Conservation (phyloP, 1,140 invertebrate species). For the Ips typographus region DNA sequence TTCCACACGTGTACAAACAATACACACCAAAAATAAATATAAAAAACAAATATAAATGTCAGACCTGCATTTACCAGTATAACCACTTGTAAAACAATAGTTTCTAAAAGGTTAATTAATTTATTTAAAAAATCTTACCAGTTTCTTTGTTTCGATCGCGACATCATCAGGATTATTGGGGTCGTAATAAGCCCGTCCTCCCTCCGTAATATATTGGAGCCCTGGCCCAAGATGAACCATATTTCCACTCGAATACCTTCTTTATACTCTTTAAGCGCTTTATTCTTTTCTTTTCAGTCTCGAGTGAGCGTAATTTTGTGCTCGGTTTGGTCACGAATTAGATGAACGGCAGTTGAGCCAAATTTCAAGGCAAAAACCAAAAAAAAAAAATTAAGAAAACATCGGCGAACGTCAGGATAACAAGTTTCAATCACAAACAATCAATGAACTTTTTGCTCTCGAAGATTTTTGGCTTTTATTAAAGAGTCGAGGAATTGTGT, state of each 20-base stretch:
- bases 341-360: not conserved
- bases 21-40: no score
- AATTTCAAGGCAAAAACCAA: no score
- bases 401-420: not conserved
- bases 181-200: constrained; percentile 38
- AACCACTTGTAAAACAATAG: no score
- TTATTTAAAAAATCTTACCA: constrained; percentile 39
- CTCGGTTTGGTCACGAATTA: not conserved
- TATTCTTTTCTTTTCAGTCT: constrained; percentile 5
- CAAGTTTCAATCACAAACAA: not conserved
- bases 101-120: no score
- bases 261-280: not conserved
- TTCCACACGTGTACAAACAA: no score
- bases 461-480: not conserved
- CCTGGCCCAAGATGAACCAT: constrained; percentile 47
- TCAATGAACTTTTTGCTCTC: constrained; percentile 1
- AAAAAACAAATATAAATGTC: no score
- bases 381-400: not conserved
- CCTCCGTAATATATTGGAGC: constrained; percentile 45
- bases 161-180: constrained; percentile 40
- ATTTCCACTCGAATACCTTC: constrained; percentile 20
- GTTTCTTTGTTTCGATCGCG: constrained; percentile 43
- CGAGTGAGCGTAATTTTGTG: not conserved
- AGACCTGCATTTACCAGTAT: no score
- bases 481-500: not conserved